Conservation (phyloP, 2,888 invertebrate genomes). For the Brachyptera putata region DNA sequence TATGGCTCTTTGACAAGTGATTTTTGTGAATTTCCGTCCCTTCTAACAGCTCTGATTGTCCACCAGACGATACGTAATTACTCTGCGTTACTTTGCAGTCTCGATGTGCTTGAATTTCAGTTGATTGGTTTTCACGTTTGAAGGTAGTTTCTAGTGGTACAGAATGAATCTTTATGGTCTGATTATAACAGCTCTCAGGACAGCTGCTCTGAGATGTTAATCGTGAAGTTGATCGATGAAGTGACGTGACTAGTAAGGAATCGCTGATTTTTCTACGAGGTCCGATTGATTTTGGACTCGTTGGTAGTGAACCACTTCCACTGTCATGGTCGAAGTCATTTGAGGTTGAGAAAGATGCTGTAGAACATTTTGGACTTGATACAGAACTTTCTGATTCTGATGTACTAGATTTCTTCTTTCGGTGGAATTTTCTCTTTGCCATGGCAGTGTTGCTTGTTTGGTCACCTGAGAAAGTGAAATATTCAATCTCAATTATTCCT, state of each 20-base stretch:
- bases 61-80: too few relatives aligned
- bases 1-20: too few relatives aligned
- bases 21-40: too few relatives aligned
- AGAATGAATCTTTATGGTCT: too few relatives aligned
- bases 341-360: background rate
- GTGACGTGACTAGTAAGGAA: background rate
- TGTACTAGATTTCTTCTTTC: constrained; percentile 37
- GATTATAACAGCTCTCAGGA: background rate
- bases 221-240: background rate
- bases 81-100: too few relatives aligned
- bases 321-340: background rate
- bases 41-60: too few relatives aligned
- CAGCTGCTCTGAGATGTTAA: background rate
- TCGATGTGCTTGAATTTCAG: too few relatives aligned
- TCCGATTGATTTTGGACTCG: background rate
- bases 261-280: background rate
- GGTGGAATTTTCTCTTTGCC: constrained; percentile 31
- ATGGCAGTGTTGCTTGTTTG: constrained; percentile 26
- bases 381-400: constrained; percentile 26
- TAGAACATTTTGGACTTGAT: background rate
- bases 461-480: too few relatives aligned
- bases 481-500: too few relatives aligned
- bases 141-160: too few relatives aligned
- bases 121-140: too few relatives aligned
- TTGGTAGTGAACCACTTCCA: background rate